Evolutionary conservation across 2,888 invertebrate species (phyloP), one percentile per base, ranked within the genome.

Genomic region (Lathronympha strigana): DNA sequence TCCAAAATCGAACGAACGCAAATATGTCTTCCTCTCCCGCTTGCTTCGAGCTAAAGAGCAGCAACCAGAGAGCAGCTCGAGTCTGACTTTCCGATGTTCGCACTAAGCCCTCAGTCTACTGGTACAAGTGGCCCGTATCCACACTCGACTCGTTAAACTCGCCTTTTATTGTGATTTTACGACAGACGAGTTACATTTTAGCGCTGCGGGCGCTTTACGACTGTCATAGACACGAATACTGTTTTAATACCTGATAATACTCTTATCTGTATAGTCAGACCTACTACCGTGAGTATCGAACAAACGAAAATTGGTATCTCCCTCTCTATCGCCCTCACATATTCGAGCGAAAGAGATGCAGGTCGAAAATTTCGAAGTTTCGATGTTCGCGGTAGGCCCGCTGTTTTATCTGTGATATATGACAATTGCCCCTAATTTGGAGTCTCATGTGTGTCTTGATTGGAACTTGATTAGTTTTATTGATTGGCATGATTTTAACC

Each of bases 131-230:
- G 43, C 91, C 92, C 92, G 88, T 91, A 90, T 90, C 84, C 84
- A 77, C 25, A 25, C 33, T 33, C 71, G 67, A 83, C 83, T 89
- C 90, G 92, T 91, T 90, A 90, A 91, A 90, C 78, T 80, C 78
- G 83, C 83, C 83, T 81, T 90, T 90, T 91, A 90, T 90, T 83
- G 82, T 87, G 76, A 74, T 84, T 90, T 91, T 91, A 91, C 83
- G 90, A 84, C 80, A 76, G 82, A 84, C 80, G 83, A 87, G 86
- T 86, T 84, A 90, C 91, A 87, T 89, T 91, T 91, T 90, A 91
- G 91, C 90, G 88, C 87, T 91, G 92, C 91, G 91, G 91, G 91
- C 84, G 70, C 79, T 91, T 91, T 90, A 90, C 87, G 82, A 76
- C 81, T 86, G 85, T 86, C 89, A 87, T 90, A 90, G 90, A 86